Base-by-base conservation (phyloP, 92 coral and sea anemone genomes). In the Epizoanthus illoricatus region DNA sequence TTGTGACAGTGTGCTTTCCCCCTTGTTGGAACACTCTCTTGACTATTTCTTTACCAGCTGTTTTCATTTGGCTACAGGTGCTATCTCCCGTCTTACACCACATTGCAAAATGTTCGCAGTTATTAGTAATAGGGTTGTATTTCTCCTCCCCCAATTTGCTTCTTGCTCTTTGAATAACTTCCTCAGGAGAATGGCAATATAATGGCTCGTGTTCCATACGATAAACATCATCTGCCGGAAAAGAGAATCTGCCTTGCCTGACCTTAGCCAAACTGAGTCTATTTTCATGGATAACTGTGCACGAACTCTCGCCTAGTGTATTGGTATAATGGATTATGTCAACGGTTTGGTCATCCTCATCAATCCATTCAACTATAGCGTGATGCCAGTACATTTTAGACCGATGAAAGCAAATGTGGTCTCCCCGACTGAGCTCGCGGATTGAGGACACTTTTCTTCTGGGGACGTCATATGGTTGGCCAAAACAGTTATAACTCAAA, bases 21-120 rank as follows among this genome's bases (percentile, higher is more conserved):
- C 62, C 62, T 55, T 24, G 63, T 54, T 23, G 43, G 11, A 2
- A 5, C 28, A 16, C 0, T 15, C 24, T 55, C 23, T 73, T 73
- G 0, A 10, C 0, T 0, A 7, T 4, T 11, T 55, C 19, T 52
- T 24, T 73, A 0, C 19, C 11, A 73, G 15, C 79, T 16, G 79
- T 54, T 19, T 54, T 54, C 63, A 54, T 0, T 43, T 73, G 79
- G 79, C 55, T 54, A 54, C 64, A 73, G 5, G 23, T 23, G 4
- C 64, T 5, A 0, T 5, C 41, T 20, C 79, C 88, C 16, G 79
- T 76, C 28, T 85, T 85, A 56, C 88, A 76, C 88, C 84, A 85
- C 84, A 68, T 40, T 3, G 84, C 84, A 69, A 85, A 85, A 49
- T 85, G 88, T 23, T 85, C 88, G 7, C 88, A 85, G 57, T 85